Evolutionary conservation across 2,888 invertebrate genomes (phyloP), one percentile per base, ranked within the genome.

Genomic region (Sminthurinus aureus): DNA sequence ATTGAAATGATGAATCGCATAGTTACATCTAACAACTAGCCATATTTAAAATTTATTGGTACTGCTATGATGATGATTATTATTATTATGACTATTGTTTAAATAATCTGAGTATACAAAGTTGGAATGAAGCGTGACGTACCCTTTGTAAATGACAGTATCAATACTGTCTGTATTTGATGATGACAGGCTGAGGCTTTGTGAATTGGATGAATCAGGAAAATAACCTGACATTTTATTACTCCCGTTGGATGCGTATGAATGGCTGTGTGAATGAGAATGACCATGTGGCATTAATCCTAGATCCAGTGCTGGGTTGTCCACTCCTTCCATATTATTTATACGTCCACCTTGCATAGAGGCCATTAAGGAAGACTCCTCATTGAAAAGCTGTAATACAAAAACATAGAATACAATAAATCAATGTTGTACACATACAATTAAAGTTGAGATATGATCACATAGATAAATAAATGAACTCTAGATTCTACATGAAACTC

Each of bases 141-240:
- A 88, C 88, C 87, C 87, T 86, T 87, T 87, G 82, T 87, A 88
- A 79, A 88, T 88, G 83, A 88, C 87, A 76, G 88, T 88, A 83
- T 88, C 88, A 64, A 88, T 79, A 74, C 88, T 88, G 76, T 88
- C 88, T 24, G 88, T 85, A 73, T 87, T 88, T 4, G 88, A 88
- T 18, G 86, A 86, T 26, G 88, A 88, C 76, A 88, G 84, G 66
- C 87, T 87, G 51, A 86, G 84, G 78, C 87, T 87, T 79, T 88
- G 87, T 51, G 87, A 87, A 24, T 85, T 83, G 76, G 87, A 86
- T 18, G 85, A 85, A 81, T 85, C 86, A 22, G 85, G 82, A 58
- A 83, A 88, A 83, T 87, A 87, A 3, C 86, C 86, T 20, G 86
- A 82, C 86, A 86, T 85, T 52, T 81, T 79, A 58, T 51, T 83